Evolutionary conservation across 2,888 invertebrate species (phyloP), one percentile per base, ranked within the genome.

Genomic region (Papilio demoleus): DNA sequence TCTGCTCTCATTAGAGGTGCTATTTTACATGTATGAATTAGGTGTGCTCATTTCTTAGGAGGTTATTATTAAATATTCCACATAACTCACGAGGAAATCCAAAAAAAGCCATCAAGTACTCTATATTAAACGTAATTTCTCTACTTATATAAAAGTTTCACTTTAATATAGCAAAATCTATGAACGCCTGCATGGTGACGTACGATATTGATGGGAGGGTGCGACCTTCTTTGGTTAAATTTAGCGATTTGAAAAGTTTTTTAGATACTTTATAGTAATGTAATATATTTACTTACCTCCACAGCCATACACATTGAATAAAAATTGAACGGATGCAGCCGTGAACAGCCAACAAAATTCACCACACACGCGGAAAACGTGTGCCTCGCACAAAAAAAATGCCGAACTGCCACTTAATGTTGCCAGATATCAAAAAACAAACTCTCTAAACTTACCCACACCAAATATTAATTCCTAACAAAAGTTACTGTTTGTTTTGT

Each of bases 291-390:
- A 94, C 96, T 95, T 92, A 96, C 96, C 95, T 94, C 94, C 95
- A 95, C 95, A 95, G 95, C 96, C 96, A 96, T 96, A 96, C 96
- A 96, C 96, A 96, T 96, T 95, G 94, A 94, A 94, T 94, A 88
- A 88, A 84, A 91, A 87, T 90, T 88, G 90, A 91, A 90, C 90
- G 92, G 94, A 93, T 93, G 93, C 93, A 93, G 93, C 93, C 93
- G 93, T 90, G 89, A 90, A 87, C 88, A 92, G 91, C 90, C 82
- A 85, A 85, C 73, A 72, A 89, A 92, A 88, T 86, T 86, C 80
- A 87, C 88, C 76, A 89, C 90, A 92, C 92, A 92, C 92, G 89
- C 86, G 72, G 78, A 77, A 85, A 88, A 91, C 92, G 92, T 89
- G 90, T 90, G 87, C 91, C 78, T 83, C 71, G 90, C 92, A 90